phyloP scores from a whole-genome alignment of 2,888 invertebrate species.

The Eristalinus aeneus region DNA sequence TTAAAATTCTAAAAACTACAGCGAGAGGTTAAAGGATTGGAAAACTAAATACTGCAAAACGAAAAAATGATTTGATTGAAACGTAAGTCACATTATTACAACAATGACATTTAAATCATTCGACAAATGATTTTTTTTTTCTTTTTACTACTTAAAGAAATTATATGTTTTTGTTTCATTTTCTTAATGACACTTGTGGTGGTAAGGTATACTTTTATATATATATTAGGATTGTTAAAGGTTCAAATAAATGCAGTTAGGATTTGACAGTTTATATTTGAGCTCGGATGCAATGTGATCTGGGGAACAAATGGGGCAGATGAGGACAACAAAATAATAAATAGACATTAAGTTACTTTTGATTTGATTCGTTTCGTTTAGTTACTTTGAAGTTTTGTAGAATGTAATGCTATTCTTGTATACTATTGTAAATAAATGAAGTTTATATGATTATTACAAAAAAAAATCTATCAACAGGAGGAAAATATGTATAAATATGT shows the following conservation, averaged over 20 bases:
- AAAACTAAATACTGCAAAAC: background rate
- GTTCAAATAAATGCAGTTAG: slow-evolving; percentile 20
- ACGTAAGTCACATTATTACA: background rate
- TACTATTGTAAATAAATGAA: slow-evolving; percentile 62
- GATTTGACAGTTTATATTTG: background rate
- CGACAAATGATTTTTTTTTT: background rate
- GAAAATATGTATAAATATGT: slow-evolving; percentile 62
- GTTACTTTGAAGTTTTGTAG: slow-evolving; percentile 37
- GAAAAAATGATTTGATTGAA: background rate
- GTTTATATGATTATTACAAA: slow-evolving; percentile 6
- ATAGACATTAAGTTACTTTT: slow-evolving; percentile 32
- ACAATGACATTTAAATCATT: background rate
- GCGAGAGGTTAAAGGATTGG: background rate
- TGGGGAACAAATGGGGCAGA: slow-evolving; percentile 21
- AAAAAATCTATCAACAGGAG: slow-evolving; percentile 55
- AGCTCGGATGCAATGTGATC: slow-evolving; percentile 38
- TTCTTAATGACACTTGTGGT: slow-evolving; percentile 75
- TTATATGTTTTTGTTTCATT: slow-evolving; percentile 51
- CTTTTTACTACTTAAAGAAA: slow-evolving; percentile 52
- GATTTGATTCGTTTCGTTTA: slow-evolving; percentile 36
- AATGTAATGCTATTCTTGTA: slow-evolving; percentile 30
- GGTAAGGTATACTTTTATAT: slow-evolving; percentile 50
- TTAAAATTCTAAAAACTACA: no score
- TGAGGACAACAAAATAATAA: slow-evolving; percentile 16
- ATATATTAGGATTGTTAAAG: slow-evolving; percentile 21